Base-by-base conservation (phyloP, 1,140 invertebrate species). In the Portunus trituberculatus region DNA sequence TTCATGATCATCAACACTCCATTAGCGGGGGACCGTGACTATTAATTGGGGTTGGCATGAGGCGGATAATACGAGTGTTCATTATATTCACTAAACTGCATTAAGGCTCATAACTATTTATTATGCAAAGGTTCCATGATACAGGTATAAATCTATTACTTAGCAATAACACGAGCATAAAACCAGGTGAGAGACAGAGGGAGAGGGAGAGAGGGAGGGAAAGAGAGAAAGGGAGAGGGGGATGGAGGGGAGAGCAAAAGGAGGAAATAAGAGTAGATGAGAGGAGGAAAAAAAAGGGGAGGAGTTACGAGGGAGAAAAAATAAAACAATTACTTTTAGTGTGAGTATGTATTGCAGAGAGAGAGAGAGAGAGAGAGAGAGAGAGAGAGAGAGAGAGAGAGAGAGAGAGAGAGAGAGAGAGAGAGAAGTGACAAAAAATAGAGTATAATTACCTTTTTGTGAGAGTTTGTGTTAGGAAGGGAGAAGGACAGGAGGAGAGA, bases 361-460 rank as follows among this genome's bases (percentile, higher is more conserved):
- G 76, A 82, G 28, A 82, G 76, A 82, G 76, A 82, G 76, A 82
- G 76, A 82, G 76, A 82, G 76, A 82, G 76, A 82, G 76, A 82
- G 28, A 82, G 76, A 82, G 76, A 82, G 76, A 82, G 76, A 82
- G 76, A 82, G 76, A 82, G 76, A 82, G 76, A 82, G 76, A 82
- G 76, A 82, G 76, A 82, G 76, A 82, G 76, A 82, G 76, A 82
- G 76, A 82, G 76, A 82, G 76, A 82, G 76, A 82, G 76, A 82
- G 76, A 82, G 76, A 82, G 76, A 82, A 7, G 7, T 25, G 20
- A 82, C 76, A 20, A 82, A 28, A 82, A 28, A 20, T 82, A 82
- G 20, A 82, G 28, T 1, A 39, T 39, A 39, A 39, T 39, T 39
- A 39, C 28, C 20, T 20, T 39, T 39, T 6, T 39, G 39, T 39